Evolutionary conservation across 2,888 invertebrate genomes (phyloP), one percentile per base, ranked within the genome.

Genomic region (Watsonalla cultraria): DNA sequence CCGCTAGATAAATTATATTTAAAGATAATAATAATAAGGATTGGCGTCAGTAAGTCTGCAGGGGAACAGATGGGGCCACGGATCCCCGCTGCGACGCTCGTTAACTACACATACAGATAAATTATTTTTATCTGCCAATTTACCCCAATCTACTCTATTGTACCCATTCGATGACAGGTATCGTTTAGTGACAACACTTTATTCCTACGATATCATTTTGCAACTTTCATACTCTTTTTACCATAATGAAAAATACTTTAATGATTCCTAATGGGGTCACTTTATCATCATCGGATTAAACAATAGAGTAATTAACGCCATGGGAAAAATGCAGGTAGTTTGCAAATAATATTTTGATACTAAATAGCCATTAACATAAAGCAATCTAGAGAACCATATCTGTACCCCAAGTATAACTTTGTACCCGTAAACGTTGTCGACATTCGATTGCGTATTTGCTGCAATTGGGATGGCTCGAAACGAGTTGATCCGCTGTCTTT

Each of bases 51-150:
- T 47, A 54, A 64, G 86, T 84, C 86, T 87, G 75, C 58, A 72
- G 76, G 84, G 85, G 84, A 73, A 74, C 75, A 80, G 80, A 75
- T 77, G 79, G 80, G 76, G 67, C 60, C 65, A 64, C 69, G 77
- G 73, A 68, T 67, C 83, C 90, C 89, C 80, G 83, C 82, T 71
- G 85, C 54, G 77, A 65, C 65, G 76, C 77, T 86, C 84, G 86
- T 87, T 89, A 88, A 83, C 85, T 81, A 76, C 76, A 76, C 73
- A 78, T 77, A 82, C 70, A 79, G 80, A 87, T 86, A 82, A 82
- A 86, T 90, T 86, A 86, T 87, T 89, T 84, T 87, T 84, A 87
- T 88, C 84, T 82, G 80, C 81, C 88, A 86, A 86, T 88, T 88
- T 88, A 87, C 85, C 85, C 86, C 87, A 88, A 84, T 87, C 82